Conservation (phyloP, 2,888 invertebrate genomes). For the Cosmopolites sordidus region DNA sequence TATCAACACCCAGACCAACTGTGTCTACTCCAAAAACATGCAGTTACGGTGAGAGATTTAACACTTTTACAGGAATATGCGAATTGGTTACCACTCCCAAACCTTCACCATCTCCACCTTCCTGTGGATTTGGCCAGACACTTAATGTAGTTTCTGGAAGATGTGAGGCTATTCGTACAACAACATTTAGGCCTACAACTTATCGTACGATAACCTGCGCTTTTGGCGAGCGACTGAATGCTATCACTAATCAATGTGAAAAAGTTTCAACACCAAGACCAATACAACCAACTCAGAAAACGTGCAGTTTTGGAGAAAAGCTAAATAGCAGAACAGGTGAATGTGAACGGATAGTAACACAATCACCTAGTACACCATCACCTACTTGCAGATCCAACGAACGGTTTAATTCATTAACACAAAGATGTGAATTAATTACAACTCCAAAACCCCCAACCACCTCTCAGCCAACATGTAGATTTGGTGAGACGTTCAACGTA, state of each 20-base stretch:
- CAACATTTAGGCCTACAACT: background rate
- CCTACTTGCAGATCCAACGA: conserved; percentile 7
- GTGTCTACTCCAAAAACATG: conserved; percentile 4
- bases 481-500: background rate
- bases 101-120: background rate
- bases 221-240: conserved; percentile 16
- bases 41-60: conserved; percentile 13
- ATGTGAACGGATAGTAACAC: too few species aligned
- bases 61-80: conserved; percentile 10
- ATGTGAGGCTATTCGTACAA: conserved; percentile 13
- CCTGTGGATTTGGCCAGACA: conserved; percentile 15
- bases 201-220: conserved; percentile 8
- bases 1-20: conserved; percentile 8
- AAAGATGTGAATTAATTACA: conserved; percentile 9
- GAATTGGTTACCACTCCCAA: background rate
- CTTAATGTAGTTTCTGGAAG: conserved; percentile 3
- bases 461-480: background rate
- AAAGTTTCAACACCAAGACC: conserved; percentile 1
- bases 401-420: conserved; percentile 5
- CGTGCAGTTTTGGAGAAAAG: conserved; percentile 16
- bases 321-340: conserved; percentile 11
- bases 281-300: background rate
- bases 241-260: conserved; percentile 18
- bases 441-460: conserved; percentile 4
- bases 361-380: conserved; percentile 2